phyloP scores from a whole-genome alignment of 2,113 vertebrate genomes.

The Takifugu bimaculatus region DNA sequence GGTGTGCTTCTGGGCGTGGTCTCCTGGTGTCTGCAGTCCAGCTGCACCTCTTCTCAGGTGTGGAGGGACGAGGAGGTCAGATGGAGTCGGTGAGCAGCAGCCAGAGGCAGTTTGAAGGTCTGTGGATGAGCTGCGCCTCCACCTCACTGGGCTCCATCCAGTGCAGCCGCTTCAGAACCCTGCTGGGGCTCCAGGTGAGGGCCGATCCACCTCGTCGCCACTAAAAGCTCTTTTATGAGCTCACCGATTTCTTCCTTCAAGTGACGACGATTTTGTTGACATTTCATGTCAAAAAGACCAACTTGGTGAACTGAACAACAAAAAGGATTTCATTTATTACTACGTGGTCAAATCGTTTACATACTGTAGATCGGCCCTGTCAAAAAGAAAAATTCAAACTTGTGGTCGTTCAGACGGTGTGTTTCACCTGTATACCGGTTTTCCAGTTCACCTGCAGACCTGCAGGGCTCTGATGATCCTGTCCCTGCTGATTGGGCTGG shows the following conservation, averaged over 20 bases:
- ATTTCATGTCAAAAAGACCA: too few species aligned
- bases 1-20: too few species aligned
- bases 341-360: too few species aligned
- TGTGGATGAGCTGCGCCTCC: slow-evolving; percentile 81
- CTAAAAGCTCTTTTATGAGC: too few species aligned
- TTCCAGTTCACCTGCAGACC: slow-evolving; percentile 77
- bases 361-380: too few species aligned
- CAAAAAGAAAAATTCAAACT: too few species aligned
- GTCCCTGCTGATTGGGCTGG: slow-evolving; percentile 78
- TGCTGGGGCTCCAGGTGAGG: slow-evolving; percentile 79
- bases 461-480: slow-evolving; percentile 86
- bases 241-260: too few species aligned
- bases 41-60: slow-evolving; percentile 69
- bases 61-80: slow-evolving; percentile 73
- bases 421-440: not conserved
- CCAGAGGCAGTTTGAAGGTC: slow-evolving; percentile 77
- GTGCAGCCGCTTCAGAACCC: slow-evolving; percentile 75
- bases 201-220: too few species aligned
- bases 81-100: slow-evolving; percentile 46
- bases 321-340: too few species aligned
- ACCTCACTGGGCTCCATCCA: slow-evolving; percentile 64
- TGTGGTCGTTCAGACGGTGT: not conserved
- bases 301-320: too few species aligned
- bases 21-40: too few species aligned
- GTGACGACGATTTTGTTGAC: too few species aligned